Base-by-base conservation (phyloP, 1,140 invertebrate species). In the Druon quercuslanigerum region DNA sequence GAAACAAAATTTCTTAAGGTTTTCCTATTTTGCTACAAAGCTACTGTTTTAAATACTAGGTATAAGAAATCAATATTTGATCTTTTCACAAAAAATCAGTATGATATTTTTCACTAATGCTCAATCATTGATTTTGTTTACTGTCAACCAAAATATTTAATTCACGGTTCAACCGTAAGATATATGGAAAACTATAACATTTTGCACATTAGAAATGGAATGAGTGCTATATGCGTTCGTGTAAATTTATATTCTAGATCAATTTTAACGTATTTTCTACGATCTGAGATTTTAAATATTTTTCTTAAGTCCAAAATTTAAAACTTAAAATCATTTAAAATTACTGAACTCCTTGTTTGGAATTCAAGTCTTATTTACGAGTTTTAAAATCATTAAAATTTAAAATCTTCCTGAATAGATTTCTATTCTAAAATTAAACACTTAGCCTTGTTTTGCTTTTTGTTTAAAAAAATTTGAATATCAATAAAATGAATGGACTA, bases 161-260 rank as follows among this genome's bases (percentile, higher is more conserved):
- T 46, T 46, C 40, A 8, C 40, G 9, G 40, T 46, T 46, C 9
- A 5, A 60, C 12, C 11, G 20, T 7, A n/a, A 40, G 40, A 66
- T 33, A 11, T 40, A 11, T 46, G 17, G 17, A 54, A 19, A n/a
- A 54, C 6, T 54, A 16, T 66, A 66, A 66, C 60, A 66, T 66
- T 66, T 66, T 16, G 60, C 60, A 66, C 60, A 66, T 16, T 40
- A 40, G 5, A 5, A 60, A 60, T 40, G 60, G 60, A 66, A 66
- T 66, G 60, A 66, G 60, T 66, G 60, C 60, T 66, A 9, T 11
- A 46, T 46, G 8, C 9, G 9, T 9, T 11, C 2, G 0, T 11
- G 40, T 46, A 9, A 46, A 46, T 46, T 46, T 46, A 46, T 46
- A 46, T 46, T 46, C 40, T 46, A 46, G 6, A 46, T 46, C 40